A percentile compares a stretch with the other conserved stretches of the same genome.
Evolutionary conservation across 2,888 invertebrate genomes (phyloP).

Genomic region (Rhogogaster chlorosoma): DNA sequence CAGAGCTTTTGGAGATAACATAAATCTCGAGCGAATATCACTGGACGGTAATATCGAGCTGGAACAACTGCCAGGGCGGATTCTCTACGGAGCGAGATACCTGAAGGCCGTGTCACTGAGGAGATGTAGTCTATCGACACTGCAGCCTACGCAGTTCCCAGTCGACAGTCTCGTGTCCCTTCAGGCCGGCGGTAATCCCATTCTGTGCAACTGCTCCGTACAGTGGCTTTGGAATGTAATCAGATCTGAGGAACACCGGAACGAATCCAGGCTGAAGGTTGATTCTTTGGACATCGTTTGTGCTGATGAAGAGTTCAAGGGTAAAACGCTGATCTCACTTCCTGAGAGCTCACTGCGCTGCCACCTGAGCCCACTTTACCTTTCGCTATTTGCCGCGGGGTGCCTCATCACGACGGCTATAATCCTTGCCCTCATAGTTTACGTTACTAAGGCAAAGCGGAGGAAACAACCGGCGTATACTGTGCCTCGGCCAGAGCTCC

Average conservation of each 20-base stretch:
- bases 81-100: conserved; percentile 92
- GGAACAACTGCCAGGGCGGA: conserved; percentile 86
- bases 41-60: conserved; percentile 89
- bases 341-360: conserved; percentile 72
- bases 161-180: conserved; percentile 88
- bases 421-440: conserved; percentile 73
- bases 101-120: conserved; percentile 87
- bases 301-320: conserved; percentile 73
- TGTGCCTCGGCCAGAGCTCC: conserved; percentile 72
- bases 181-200: conserved; percentile 90
- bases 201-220: conserved; percentile 92
- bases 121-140: conserved; percentile 86
- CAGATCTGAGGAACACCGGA: conserved; percentile 74
- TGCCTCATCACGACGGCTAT: conserved; percentile 72
- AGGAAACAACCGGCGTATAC: conserved; percentile 71
- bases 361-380: conserved; percentile 71
- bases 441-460: conserved; percentile 70
- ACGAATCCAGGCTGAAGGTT: conserved; percentile 73
- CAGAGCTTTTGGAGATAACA: conserved; percentile 91
- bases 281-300: conserved; percentile 73
- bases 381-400: conserved; percentile 74
- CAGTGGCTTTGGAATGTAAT: conserved; percentile 91
- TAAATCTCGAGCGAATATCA: conserved; percentile 88
- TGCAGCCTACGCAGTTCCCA: conserved; percentile 91
- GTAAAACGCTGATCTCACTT: conserved; percentile 71